A percentile compares a stretch with the other conserved stretches of the same genome.
phyloP scores from a whole-genome alignment of 2,797 vertebrate species.

The Poecilia picta region DNA sequence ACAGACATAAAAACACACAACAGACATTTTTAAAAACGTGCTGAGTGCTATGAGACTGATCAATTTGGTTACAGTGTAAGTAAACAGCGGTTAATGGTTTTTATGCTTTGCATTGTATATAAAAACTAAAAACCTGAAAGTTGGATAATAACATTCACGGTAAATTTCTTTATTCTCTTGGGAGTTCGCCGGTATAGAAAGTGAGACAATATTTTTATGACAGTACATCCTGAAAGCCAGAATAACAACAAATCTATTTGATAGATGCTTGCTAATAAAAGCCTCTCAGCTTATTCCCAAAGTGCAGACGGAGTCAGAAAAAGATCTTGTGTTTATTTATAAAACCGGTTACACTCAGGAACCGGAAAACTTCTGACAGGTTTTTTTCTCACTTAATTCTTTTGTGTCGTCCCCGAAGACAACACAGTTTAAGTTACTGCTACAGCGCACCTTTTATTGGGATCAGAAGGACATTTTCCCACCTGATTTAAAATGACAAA shows the following conservation, averaged over 20 bases:
- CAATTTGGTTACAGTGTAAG: background rate
- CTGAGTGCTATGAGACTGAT: background rate
- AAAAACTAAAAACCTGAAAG: background rate
- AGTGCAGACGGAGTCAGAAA: constrained; percentile 9
- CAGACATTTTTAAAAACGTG: background rate
- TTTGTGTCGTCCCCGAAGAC: background rate
- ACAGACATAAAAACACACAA: constrained; percentile 16
- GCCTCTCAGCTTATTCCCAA: background rate
- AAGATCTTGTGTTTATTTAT: constrained; percentile 9
- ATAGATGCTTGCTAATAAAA: constrained; percentile 32
- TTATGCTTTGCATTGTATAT: background rate
- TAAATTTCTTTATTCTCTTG: background rate
- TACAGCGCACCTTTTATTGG: background rate
- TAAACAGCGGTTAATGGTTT: background rate
- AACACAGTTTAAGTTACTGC: background rate
- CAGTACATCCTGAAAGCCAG: constrained; percentile 7
- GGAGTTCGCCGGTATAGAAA: constrained; percentile 13
- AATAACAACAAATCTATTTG: constrained; percentile 9
- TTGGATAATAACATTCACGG: constrained; percentile 8
- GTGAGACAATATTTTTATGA: constrained; percentile 18
- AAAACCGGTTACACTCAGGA: constrained; percentile 4
- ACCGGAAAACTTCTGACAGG: constrained; percentile 11
- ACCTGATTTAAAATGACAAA: background rate
- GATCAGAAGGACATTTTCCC: background rate
- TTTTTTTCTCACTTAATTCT: background rate